Percentiles rank a stretch among this genome's conserved stretches.
These are phyloP conservation scores for Gopherus flavomarginatus DNA, from an alignment of 2,113 vertebrate genomes.

Conservation along the genomic window DNA sequence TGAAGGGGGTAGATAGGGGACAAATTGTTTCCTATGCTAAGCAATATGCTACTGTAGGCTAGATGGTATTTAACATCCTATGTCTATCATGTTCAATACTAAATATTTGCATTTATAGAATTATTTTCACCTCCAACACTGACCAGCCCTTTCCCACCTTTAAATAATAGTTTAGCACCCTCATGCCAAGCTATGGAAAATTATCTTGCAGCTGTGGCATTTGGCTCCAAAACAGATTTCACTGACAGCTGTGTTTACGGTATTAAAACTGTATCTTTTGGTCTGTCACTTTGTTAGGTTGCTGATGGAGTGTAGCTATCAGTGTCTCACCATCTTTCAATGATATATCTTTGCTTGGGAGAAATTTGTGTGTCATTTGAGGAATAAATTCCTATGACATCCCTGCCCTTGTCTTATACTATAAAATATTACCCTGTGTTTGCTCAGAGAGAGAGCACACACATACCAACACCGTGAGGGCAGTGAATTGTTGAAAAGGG, in stretches of 20 bases:
- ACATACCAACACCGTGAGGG: background rate
- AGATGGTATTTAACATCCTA: background rate
- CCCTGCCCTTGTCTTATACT: background rate
- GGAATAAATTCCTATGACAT: background rate
- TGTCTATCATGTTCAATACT: background rate
- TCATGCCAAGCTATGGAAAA: constrained; percentile 19
- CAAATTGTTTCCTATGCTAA: constrained; percentile 20
- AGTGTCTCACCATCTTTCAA: background rate
- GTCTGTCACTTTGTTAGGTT: background rate
- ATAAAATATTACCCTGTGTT: background rate
- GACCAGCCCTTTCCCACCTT: background rate
- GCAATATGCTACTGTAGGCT: background rate
- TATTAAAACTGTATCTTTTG: background rate
- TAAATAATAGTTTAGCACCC: constrained; percentile 20
- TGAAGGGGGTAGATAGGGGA: constrained; percentile 1
- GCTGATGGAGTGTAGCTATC: background rate
- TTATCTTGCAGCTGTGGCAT: constrained; percentile 29
- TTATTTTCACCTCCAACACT: background rate
- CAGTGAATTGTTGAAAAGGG: background rate
- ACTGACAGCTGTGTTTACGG: background rate
- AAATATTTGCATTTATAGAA: background rate
- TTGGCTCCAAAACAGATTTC: background rate
- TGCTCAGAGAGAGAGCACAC: background rate
- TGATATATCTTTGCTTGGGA: background rate
- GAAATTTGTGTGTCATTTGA: background rate